A percentile compares a stretch with the other conserved stretches of the same genome.
Evolutionary conservation across 2,113 vertebrate genomes (phyloP).

Genomic region (Dascyllus trimaculatus): DNA sequence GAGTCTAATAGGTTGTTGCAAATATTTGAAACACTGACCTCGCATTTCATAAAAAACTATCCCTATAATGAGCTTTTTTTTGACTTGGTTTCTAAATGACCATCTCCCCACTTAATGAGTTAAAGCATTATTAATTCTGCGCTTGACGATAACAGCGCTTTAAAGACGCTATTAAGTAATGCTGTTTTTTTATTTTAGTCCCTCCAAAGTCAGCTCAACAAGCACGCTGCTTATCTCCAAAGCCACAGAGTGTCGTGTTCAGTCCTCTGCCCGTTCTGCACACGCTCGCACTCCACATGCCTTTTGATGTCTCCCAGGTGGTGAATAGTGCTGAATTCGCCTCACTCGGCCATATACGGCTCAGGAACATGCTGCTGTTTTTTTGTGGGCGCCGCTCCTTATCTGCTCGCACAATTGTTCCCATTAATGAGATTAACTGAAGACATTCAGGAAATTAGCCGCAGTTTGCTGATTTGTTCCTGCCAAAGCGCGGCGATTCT

Average conservation of each 20-base stretch:
- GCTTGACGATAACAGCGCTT: slow-evolving; percentile 37
- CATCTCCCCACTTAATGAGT: slow-evolving; percentile 31
- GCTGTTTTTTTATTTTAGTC: slow-evolving; percentile 26
- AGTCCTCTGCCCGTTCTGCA: slow-evolving; percentile 42
- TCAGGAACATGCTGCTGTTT: slow-evolving; percentile 47
- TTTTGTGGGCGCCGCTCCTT: slow-evolving; percentile 51
- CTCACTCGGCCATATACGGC: slow-evolving; percentile 46
- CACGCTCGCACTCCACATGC: slow-evolving; percentile 3
- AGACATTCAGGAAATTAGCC: slow-evolving; percentile 67
- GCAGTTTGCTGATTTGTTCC: slow-evolving; percentile 53
- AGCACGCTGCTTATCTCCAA: slow-evolving; percentile 71
- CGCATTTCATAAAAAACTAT: background rate
- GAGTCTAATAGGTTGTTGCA: slow-evolving; percentile 14
- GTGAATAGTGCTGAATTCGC: slow-evolving; percentile 62
- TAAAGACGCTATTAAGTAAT: slow-evolving; percentile 44
- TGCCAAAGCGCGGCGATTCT: slow-evolving; percentile 23
- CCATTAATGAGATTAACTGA: slow-evolving; percentile 72
- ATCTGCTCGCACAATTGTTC: slow-evolving; percentile 69
- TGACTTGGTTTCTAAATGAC: slow-evolving; percentile 11
- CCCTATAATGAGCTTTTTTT: slow-evolving; percentile 1
- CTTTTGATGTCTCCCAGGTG: slow-evolving; percentile 65
- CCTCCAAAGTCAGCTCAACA: slow-evolving; percentile 38
- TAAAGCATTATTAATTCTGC: slow-evolving; percentile 20
- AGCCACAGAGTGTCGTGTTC: slow-evolving; percentile 56
- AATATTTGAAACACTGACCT: slow-evolving; percentile 23